These are phyloP conservation scores for Yponomeuta sedellus DNA, from an alignment of 2,888 invertebrate species.

Conservation along the genomic window DNA sequence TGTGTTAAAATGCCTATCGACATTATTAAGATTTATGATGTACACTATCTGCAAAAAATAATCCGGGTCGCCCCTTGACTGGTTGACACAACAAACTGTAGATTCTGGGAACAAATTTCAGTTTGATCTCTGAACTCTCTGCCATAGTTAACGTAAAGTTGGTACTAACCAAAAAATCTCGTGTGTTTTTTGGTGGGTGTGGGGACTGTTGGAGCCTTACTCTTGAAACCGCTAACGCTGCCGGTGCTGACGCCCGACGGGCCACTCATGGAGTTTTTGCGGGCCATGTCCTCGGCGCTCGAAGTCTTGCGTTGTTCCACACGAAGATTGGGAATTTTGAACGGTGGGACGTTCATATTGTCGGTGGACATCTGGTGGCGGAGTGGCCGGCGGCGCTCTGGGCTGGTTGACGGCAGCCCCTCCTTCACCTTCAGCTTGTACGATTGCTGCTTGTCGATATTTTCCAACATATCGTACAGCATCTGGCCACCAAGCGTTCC, in stretches of 20 bases:
- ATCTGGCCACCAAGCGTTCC: slow-evolving; percentile 65
- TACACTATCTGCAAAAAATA: too few species aligned
- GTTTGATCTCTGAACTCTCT: too few species aligned
- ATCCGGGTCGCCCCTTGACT: too few species aligned
- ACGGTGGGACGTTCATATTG: slow-evolving; percentile 89
- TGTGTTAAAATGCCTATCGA: too few species aligned
- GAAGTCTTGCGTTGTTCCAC: slow-evolving; percentile 92
- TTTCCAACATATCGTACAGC: slow-evolving; percentile 94
- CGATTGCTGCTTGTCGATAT: slow-evolving; percentile 91
- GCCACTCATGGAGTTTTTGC: slow-evolving; percentile 87
- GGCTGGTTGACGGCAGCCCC: slow-evolving; percentile 80
- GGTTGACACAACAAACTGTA: too few species aligned
- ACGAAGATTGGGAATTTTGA: slow-evolving; percentile 91
- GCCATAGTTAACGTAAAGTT: too few species aligned
- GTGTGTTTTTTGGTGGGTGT: too few species aligned
- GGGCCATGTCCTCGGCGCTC: slow-evolving; percentile 93
- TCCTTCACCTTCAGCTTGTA: slow-evolving; percentile 94
- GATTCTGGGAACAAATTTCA: too few species aligned
- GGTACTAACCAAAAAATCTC: too few species aligned
- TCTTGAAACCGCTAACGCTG: slow-evolving; percentile 44
- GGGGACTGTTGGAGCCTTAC: slow-evolving; percentile 22
- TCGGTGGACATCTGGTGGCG: slow-evolving; percentile 91
- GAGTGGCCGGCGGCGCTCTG: slow-evolving; percentile 84
- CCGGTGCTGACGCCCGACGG: slow-evolving; percentile 27
- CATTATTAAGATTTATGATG: too few species aligned